Conservation (phyloP, 2,797 vertebrate species). For the Pyrocephalus nanus region DNA sequence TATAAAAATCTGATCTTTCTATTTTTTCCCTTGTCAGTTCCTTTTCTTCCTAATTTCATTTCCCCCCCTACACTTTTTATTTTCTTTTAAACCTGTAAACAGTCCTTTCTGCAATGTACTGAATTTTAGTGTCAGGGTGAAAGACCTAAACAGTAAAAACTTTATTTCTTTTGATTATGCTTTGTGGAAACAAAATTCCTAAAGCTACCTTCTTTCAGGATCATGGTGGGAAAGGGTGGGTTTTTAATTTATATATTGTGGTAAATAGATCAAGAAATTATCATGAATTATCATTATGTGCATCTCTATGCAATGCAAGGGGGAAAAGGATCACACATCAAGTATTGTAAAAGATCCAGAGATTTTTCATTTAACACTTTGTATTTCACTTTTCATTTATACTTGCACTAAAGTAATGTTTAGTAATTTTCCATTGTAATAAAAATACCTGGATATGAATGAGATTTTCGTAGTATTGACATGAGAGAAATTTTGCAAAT, state of each 20-base stretch:
- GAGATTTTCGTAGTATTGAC: constrained; percentile 2
- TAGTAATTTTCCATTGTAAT: neutral
- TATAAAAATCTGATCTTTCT: neutral
- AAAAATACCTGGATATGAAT: neutral
- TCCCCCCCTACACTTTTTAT: neutral
- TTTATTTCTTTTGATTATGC: neutral
- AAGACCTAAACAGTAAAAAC: neutral
- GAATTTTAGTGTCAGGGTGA: neutral
- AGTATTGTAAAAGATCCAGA: neutral
- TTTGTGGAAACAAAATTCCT: neutral
- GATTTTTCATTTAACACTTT: neutral
- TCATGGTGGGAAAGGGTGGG: neutral
- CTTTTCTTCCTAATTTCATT: neutral
- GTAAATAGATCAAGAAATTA: neutral
- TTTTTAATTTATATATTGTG: neutral
- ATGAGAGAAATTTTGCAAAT: constrained; percentile 14
- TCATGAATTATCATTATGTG: neutral
- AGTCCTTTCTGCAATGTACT: neutral
- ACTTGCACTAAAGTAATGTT: neutral
- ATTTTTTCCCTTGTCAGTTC: neutral
- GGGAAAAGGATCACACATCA: neutral
- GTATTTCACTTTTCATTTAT: neutral
- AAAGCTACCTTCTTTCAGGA: neutral
- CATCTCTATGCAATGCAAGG: neutral
- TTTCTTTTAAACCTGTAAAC: neutral